Conservation (phyloP, 2,797 vertebrate genomes). For the Erethizon dorsatum region DNA sequence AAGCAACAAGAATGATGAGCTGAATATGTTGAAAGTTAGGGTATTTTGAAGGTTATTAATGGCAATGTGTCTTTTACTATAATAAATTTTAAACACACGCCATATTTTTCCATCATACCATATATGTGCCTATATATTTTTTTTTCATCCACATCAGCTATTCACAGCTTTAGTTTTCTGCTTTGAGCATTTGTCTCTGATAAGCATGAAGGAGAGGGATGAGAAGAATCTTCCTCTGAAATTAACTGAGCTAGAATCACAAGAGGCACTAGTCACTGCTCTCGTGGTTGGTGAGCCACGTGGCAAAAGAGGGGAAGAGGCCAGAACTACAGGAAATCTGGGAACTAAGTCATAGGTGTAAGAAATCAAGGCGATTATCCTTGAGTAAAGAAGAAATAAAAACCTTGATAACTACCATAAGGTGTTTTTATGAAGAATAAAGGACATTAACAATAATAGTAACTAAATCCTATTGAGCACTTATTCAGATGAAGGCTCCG, state of each 20-base stretch:
- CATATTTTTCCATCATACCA: not conserved
- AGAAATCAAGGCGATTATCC: not conserved
- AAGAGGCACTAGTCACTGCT: not conserved
- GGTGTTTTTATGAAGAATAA: constrained; percentile 29
- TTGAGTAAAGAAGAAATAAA: constrained; percentile 31
- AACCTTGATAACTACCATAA: not conserved
- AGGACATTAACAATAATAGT: not conserved
- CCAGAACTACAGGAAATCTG: not conserved
- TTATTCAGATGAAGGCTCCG: not conserved
- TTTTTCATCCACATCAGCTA: not conserved
- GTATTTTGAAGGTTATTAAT: not conserved
- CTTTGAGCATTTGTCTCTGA: constrained; percentile 9
- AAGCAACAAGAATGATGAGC: not conserved
- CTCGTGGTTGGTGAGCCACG: not conserved
- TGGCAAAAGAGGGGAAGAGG: too few relatives aligned
- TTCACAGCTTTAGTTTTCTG: not conserved
- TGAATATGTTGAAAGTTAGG: not conserved
- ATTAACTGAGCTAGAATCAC: constrained; percentile 26
- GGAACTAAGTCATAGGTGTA: not conserved
- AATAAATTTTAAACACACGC: not conserved
- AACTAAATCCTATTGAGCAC: not conserved
- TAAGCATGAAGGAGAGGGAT: not conserved
- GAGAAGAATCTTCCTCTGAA: constrained; percentile 9
- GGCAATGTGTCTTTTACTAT: not conserved
- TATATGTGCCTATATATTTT: not conserved